Evolutionary conservation across 1,140 invertebrate species (phyloP).

Genomic region (Aphidius ervi): DNA sequence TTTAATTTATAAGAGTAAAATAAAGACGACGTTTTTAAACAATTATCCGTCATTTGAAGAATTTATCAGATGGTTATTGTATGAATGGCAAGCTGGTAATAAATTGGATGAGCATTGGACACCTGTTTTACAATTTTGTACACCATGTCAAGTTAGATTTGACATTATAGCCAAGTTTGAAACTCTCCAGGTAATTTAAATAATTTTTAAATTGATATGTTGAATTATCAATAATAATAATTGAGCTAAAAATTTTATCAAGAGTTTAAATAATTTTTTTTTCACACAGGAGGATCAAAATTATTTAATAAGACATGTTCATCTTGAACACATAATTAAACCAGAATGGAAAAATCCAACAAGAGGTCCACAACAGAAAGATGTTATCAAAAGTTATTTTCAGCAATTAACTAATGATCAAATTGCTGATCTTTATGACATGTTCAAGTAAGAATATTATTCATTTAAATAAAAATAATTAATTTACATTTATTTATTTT

Average conservation of each 20-base stretch:
- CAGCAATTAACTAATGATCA: conserved; percentile 68
- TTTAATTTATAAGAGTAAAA: background rate
- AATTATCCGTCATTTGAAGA: conserved; percentile 65
- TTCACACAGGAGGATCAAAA: conserved; percentile 71
- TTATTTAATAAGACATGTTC: conserved; percentile 72
- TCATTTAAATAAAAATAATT: conserved; percentile 1
- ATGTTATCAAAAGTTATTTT: conserved; percentile 69
- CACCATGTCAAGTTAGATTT: conserved; percentile 82
- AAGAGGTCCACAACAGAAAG: conserved; percentile 64
- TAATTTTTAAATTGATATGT: background rate
- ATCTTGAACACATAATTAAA: conserved; percentile 68
- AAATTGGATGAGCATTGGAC: conserved; percentile 88
- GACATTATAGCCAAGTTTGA: conserved; percentile 86
- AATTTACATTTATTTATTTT: background rate
- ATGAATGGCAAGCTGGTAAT: conserved; percentile 59
- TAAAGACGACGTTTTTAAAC: background rate
- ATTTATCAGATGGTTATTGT: conserved; percentile 69
- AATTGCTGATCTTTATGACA: conserved; percentile 70
- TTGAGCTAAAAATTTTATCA: background rate
- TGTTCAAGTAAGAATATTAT: conserved; percentile 63
- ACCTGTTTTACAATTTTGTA: conserved; percentile 79
- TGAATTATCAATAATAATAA: background rate
- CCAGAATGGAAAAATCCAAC: conserved; percentile 78
- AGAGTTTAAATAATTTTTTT: conserved; percentile 13
- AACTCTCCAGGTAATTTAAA: conserved; percentile 60